phyloP scores from a whole-genome alignment of 2,888 invertebrate genomes.

The Tiphia femorata region DNA sequence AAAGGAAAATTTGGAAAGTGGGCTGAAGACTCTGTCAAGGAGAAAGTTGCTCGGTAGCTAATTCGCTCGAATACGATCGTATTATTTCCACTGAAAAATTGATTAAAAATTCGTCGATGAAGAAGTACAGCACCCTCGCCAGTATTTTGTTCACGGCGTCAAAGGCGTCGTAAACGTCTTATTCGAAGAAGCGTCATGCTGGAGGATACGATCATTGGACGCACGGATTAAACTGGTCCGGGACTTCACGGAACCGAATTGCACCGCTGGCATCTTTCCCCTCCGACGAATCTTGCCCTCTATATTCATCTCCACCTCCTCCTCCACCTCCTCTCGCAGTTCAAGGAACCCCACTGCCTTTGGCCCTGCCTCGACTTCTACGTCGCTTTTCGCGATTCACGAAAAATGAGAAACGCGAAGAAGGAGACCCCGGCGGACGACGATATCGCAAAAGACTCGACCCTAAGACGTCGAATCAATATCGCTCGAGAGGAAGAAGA shows the following conservation, averaged over 20 bases:
- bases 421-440: neutral
- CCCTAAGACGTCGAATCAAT: neutral
- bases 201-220: slow-evolving; percentile 37
- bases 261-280: slow-evolving; percentile 19
- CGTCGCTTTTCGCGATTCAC: slow-evolving; percentile 27
- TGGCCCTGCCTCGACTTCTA: slow-evolving; percentile 33
- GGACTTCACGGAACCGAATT: slow-evolving; percentile 48
- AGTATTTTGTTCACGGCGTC: neutral
- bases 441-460: neutral
- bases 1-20: no score
- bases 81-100: no score
- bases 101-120: no score
- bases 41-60: no score
- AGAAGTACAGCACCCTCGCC: no score
- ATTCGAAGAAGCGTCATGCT: slow-evolving; percentile 40
- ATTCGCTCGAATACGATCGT: no score
- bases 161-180: slow-evolving; percentile 13
- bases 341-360: slow-evolving; percentile 41
- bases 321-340: no score
- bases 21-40: no score
- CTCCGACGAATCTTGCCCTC: no score
- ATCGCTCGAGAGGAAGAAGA: no score
- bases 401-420: slow-evolving; percentile 4
- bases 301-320: no score
- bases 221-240: slow-evolving; percentile 48